Conservation (phyloP, 2,113 vertebrate species). For the Tursiops truncatus region DNA sequence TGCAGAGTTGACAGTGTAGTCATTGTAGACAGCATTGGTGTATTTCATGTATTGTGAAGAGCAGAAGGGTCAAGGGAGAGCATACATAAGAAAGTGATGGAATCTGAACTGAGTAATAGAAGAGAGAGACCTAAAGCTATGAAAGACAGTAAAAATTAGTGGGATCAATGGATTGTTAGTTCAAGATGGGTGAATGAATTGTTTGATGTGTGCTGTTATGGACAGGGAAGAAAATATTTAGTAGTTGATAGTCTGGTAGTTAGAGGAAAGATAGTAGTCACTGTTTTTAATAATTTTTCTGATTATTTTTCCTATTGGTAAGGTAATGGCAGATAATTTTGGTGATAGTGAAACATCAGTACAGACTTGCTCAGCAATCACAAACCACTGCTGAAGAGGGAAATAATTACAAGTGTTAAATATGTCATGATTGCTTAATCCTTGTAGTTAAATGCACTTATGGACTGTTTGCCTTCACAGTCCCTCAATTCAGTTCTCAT, state of each 20-base stretch:
- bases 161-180: background rate
- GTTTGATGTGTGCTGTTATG: background rate
- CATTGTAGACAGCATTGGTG: fast-evolving
- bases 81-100: background rate
- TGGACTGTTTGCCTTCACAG: background rate
- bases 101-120: background rate
- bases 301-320: background rate
- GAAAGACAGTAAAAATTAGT: background rate
- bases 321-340: background rate
- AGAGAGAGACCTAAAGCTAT: background rate
- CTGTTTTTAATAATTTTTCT: background rate
- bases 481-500: background rate
- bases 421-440: background rate
- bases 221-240: background rate
- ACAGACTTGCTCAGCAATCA: background rate
- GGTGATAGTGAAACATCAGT: background rate
- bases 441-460: background rate
- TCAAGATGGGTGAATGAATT: background rate
- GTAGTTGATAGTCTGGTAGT: background rate
- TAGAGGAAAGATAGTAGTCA: background rate
- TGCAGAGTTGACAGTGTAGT: background rate
- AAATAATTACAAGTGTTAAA: background rate
- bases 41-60: background rate
- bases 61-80: background rate
- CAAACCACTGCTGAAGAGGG: background rate